phyloP scores from a whole-genome alignment of 2,797 vertebrate species.

The Cheirogaleus major region DNA sequence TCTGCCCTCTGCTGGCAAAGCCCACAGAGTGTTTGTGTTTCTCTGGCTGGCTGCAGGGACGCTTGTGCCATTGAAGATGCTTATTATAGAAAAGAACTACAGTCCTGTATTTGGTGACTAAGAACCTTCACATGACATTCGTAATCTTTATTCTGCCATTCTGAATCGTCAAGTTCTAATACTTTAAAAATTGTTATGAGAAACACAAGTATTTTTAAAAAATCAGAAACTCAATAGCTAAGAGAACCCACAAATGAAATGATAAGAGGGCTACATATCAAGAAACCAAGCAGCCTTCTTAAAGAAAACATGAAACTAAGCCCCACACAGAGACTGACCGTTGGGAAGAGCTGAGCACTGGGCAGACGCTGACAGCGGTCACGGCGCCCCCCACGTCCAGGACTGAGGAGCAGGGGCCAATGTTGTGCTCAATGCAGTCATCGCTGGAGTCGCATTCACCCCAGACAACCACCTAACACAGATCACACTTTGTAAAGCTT shows the following conservation, averaged over 20 bases:
- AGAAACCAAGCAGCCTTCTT: not conserved
- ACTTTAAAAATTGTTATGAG: conserved; percentile 51
- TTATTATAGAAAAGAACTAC: not conserved
- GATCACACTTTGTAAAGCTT: not conserved
- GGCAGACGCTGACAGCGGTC: conserved; percentile 92
- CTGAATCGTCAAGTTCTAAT: not conserved
- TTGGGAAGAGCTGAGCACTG: conserved; percentile 82
- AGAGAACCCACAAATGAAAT: not conserved
- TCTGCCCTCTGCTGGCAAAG: not conserved
- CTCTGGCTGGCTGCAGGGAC: not conserved
- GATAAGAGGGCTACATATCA: not conserved
- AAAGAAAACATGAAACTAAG: not conserved
- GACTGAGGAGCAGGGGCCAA: conserved; percentile 91
- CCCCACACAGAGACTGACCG: conserved; percentile 85
- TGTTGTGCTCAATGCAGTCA: conserved; percentile 65
- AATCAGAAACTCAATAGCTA: not conserved
- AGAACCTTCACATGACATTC: not conserved
- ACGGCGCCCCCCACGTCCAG: conserved; percentile 94
- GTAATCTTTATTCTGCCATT: not conserved
- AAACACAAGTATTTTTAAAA: conserved; percentile 24
- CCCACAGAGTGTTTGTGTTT: not conserved
- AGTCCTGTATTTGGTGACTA: not conserved
- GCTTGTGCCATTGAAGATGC: not conserved
- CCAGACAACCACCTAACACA: conserved; percentile 93
- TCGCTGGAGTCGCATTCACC: conserved; percentile 85